Conservation (phyloP, 2,797 vertebrate genomes). For the Stomatorhinus walkeri region DNA sequence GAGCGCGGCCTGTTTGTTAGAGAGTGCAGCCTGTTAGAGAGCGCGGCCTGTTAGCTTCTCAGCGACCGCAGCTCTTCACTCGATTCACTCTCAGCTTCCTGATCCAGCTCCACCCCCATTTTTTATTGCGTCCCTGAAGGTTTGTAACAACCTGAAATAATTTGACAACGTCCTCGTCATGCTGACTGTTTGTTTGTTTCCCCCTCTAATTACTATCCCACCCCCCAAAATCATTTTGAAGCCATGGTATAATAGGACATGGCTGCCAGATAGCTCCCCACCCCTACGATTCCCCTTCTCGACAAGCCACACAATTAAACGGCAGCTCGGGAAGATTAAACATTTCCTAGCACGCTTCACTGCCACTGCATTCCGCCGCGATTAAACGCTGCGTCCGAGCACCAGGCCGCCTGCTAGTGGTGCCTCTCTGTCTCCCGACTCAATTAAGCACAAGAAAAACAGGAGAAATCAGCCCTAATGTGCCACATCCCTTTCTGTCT, state of each 20-base stretch:
- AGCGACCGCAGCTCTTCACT: neutral
- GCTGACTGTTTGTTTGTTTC: neutral
- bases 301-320: constrained; percentile 35
- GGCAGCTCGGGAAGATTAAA: constrained; percentile 35
- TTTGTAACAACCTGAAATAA: neutral
- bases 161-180: neutral
- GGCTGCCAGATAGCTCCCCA: neutral
- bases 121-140: neutral
- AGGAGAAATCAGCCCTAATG: constrained; percentile 32
- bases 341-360: constrained; percentile 27
- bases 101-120: neutral
- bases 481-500: constrained; percentile 13
- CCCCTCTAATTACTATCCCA: neutral
- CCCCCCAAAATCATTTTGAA: neutral
- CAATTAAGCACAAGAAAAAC: constrained; percentile 34
- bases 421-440: constrained; percentile 26
- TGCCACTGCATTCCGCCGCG: constrained; percentile 29
- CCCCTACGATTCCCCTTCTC: neutral
- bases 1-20: no score
- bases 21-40: no score
- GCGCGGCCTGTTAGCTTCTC: neutral
- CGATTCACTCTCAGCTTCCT: neutral
- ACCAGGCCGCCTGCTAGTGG: constrained; percentile 30
- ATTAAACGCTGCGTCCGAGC: constrained; percentile 27
- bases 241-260: neutral